Percentiles rank a stretch among this genome's conserved stretches.
phyloP scores from a whole-genome alignment of 2,888 invertebrate genomes.

The Pristionchus fissidentatus region DNA sequence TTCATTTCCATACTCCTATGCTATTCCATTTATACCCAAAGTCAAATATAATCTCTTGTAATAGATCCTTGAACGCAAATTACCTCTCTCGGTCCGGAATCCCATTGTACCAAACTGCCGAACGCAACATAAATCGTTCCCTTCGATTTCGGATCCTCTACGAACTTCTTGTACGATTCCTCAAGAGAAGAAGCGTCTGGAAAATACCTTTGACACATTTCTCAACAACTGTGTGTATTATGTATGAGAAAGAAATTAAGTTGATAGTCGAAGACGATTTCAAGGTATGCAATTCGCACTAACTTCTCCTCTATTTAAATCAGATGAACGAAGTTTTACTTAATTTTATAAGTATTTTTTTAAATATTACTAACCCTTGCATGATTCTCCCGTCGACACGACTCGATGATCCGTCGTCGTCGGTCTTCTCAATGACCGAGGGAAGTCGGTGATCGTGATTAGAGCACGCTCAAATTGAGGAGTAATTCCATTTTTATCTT shows the following conservation, averaged over 20 bases:
- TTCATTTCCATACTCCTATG: too few relatives aligned
- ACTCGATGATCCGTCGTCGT: slow-evolving; percentile 22
- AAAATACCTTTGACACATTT: background rate
- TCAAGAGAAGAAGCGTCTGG: slow-evolving; percentile 38
- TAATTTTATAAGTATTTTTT: background rate
- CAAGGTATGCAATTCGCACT: too few relatives aligned
- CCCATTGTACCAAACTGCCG: slow-evolving; percentile 62
- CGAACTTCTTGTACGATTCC: slow-evolving; percentile 50
- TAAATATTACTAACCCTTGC: background rate
- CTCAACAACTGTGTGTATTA: background rate
- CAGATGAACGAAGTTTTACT: too few relatives aligned
- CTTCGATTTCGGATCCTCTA: slow-evolving; percentile 60
- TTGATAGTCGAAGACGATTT: too few relatives aligned
- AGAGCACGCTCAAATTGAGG: background rate
- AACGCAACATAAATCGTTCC: slow-evolving; percentile 69
- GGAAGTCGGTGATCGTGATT: slow-evolving; percentile 47
- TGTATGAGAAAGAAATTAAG: too few relatives aligned
- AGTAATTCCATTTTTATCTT: background rate
- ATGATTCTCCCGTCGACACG: slow-evolving; percentile 35
- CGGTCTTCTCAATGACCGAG: slow-evolving; percentile 35
- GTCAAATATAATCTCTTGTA: background rate
- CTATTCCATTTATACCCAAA: too few relatives aligned
- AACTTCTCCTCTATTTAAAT: too few relatives aligned
- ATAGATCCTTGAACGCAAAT: background rate
- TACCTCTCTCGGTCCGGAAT: slow-evolving; percentile 58